Base-by-base conservation (phyloP, 1,140 invertebrate genomes). In the Lepidostoma basale region DNA sequence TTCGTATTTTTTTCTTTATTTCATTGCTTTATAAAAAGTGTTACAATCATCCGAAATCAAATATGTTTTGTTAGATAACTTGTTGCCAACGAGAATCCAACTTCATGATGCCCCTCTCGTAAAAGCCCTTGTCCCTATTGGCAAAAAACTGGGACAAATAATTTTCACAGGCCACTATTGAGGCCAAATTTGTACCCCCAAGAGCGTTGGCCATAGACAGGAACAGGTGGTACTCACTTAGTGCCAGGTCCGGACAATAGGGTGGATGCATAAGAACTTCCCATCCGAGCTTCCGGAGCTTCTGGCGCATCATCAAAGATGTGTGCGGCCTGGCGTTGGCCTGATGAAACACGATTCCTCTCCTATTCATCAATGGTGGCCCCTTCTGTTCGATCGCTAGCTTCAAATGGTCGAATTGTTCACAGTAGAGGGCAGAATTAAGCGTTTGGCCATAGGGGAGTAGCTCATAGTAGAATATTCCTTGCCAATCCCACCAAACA, bases 271-370 rank as follows among this genome's bases (percentile, higher is more conserved):
- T 45, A 45, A 45, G 42, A 45, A 45, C 42, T 45, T 16, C 3
- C 18, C 42, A 45, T 45, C 42, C 42, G 42, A 45, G 42, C 42
- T 45, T 18, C 14, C 42, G 42, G 42, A 45, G 42, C 42, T 45
- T 45, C 42, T 45, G 42, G 42, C 42, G 42, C 42, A 16, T 18
- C 42, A n/a, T 45, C 18, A 45, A 45, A 45, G 42, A 45, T 45
- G 42, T 45, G 42, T 45, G 42, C 42, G 18, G 42, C 42, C 42
- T 45, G 18, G 42, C 42, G 3, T 45, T 45, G 42, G n/a, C 42
- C 42, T 45, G 42, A 45, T 45, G 42, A 45, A 45, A 45, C 42
- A 45, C 42, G 42, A 45, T 45, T 45, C 42, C 42, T 45, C 42
- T 45, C 42, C 42, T 45, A 45, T 45, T 45, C 42, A 45, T 18